Evolutionary conservation across 2,113 vertebrate species (phyloP).

Genomic region (Leptocoma aspasia): DNA sequence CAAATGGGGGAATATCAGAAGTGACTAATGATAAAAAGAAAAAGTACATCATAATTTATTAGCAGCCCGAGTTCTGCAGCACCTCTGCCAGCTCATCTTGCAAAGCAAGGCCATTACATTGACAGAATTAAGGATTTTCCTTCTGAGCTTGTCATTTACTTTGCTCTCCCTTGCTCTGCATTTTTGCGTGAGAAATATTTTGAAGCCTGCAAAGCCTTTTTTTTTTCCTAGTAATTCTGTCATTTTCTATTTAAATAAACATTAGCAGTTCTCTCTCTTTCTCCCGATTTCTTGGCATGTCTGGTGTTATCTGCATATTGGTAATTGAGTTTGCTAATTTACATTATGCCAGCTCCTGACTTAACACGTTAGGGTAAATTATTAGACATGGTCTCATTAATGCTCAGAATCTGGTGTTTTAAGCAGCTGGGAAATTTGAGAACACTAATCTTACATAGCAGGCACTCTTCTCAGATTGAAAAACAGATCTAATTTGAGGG

Average conservation of each 20-base stretch:
- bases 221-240: background rate
- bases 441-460: background rate
- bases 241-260: conserved; percentile 14
- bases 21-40: background rate
- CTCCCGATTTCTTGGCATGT: background rate
- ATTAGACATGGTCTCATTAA: background rate
- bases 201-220: background rate
- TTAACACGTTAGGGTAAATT: background rate
- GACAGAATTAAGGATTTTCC: background rate
- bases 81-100: background rate
- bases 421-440: background rate
- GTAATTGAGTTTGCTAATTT: background rate
- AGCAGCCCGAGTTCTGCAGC: background rate
- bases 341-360: background rate
- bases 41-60: background rate
- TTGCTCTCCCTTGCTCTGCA: background rate
- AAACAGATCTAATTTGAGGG: background rate
- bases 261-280: background rate
- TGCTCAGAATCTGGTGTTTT: background rate
- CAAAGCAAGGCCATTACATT: background rate
- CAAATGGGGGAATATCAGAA: background rate
- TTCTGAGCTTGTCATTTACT: background rate
- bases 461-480: background rate
- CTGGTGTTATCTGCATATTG: background rate
- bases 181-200: background rate